phyloP scores from a whole-genome alignment of 2,113 vertebrate species.

The Cephalopterus ornatus region DNA sequence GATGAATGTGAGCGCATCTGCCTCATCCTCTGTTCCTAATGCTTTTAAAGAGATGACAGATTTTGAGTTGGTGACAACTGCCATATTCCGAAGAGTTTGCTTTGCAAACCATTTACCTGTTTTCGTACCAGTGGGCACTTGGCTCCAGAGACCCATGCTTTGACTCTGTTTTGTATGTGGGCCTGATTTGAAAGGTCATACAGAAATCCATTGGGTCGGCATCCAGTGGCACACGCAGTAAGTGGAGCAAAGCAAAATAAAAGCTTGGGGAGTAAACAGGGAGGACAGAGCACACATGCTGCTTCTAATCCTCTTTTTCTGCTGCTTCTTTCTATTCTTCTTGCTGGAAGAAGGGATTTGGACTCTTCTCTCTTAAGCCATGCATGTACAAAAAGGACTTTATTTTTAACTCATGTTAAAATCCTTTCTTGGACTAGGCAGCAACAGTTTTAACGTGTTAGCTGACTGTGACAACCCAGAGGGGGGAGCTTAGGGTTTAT shows the following conservation, averaged over 20 bases:
- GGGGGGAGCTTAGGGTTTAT: not conserved
- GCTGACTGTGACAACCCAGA: not conserved
- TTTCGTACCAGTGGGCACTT: not conserved
- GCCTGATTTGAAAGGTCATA: not conserved
- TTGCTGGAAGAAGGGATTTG: constrained; percentile 50
- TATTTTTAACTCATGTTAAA: constrained; percentile 53
- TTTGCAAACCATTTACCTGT: not conserved
- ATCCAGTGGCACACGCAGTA: not conserved
- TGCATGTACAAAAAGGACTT: constrained; percentile 43
- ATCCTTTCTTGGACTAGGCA: constrained; percentile 34
- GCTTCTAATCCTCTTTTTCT: constrained; percentile 54
- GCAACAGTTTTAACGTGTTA: constrained; percentile 22
- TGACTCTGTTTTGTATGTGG: not conserved
- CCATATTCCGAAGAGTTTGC: not conserved
- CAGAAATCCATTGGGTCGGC: not conserved
- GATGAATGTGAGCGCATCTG: not conserved
- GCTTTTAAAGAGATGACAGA: constrained; percentile 33
- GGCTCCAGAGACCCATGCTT: not conserved
- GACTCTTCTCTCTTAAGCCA: constrained; percentile 33
- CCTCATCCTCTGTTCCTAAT: constrained; percentile 44
- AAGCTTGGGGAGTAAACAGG: not conserved
- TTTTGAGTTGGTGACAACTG: not conserved
- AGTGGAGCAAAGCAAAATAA: not conserved
- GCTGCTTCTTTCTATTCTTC: constrained; percentile 22
- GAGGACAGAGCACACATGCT: not conserved